phyloP scores from a whole-genome alignment of 2,113 vertebrate species.

The Hippocampus zosterae region DNA sequence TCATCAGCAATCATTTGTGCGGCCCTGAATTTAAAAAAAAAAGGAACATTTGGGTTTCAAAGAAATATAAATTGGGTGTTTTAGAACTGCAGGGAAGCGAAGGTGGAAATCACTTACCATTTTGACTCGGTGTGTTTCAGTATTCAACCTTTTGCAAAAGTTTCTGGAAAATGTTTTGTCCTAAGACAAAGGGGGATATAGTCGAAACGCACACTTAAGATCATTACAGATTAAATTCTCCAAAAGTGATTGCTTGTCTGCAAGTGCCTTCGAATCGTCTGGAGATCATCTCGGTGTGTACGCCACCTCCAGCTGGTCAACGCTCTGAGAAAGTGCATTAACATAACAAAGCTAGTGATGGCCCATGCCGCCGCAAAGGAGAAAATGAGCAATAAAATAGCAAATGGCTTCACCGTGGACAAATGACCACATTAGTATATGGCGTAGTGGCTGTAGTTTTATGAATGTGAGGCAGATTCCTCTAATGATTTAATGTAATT shows the following conservation, averaged over 20 bases:
- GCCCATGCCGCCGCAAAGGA: not conserved
- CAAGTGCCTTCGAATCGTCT: too few species aligned
- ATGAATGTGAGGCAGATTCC: not conserved
- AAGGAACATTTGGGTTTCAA: not conserved
- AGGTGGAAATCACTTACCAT: not conserved
- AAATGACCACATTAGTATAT: not conserved
- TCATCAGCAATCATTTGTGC: slow-evolving; percentile 48
- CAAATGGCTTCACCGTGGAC: not conserved
- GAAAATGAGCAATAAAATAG: not conserved
- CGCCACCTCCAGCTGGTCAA: too few species aligned
- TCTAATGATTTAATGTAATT: not conserved
- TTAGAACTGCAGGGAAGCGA: not conserved
- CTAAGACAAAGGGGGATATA: too few species aligned
- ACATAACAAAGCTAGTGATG: not conserved
- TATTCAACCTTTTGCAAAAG: too few species aligned
- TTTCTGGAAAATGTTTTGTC: too few species aligned
- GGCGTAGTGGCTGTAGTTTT: not conserved
- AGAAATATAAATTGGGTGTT: slow-evolving; percentile 21
- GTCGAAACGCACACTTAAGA: too few species aligned
- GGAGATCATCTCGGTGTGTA: too few species aligned
- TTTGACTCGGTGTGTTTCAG: not conserved
- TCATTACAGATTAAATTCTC: too few species aligned
- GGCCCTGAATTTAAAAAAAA: slow-evolving; percentile 31
- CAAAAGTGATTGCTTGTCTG: too few species aligned
- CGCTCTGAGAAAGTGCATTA: too few species aligned